Base-by-base conservation (phyloP, 2,113 vertebrate species). In the Crotophaga sulcirostris region DNA sequence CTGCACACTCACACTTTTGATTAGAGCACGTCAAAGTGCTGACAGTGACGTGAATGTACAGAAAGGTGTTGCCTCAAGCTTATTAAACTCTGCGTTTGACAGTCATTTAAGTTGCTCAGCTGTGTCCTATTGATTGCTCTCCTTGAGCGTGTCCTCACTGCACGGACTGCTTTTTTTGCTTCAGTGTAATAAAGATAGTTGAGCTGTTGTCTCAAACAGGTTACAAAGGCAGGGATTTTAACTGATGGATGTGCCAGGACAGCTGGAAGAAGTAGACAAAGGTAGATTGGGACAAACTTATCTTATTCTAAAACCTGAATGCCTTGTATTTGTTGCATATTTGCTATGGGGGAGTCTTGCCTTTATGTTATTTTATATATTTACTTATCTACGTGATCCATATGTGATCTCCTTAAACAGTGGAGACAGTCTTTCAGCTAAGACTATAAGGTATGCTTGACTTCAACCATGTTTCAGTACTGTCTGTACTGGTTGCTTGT, bases 221-320 rank as follows among this genome's bases (percentile, higher is more conserved):
- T 66, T 83, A 63, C 58, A 59, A 90, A 93, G 75, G 73, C 68
- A 93, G 68, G 72, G 80, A 38, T 93, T 94, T 90, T 92, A 86
- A 84, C 44, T 24, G 38, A 74, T 49, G 87, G 87, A 93, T n/a
- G 17, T 84, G 38, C 74, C 74, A 78, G 69, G 69, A 90, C 83
- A 89, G 52, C 83, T 90, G 89, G 72, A 96, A 93, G 79, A 85
- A 92, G n/a, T 87, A 94, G 59, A 89, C 77, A 69, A 90, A 96
- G 89, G 89, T 94, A 94, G 87, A 93, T 2, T 72, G 74, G 38
- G n/a, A 36, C 66, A 54, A 89, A 69, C 28, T 84, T 78, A 36
- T 25, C 33, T 60, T 86, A 58, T 83, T 86, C 31, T 86, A 59
- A 93, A 93, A 63, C 11, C 23, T 49, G 68, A 75, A 78, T 89